phyloP scores from a whole-genome alignment of 2,888 invertebrate species.

The Melinaea marsaeus region DNA sequence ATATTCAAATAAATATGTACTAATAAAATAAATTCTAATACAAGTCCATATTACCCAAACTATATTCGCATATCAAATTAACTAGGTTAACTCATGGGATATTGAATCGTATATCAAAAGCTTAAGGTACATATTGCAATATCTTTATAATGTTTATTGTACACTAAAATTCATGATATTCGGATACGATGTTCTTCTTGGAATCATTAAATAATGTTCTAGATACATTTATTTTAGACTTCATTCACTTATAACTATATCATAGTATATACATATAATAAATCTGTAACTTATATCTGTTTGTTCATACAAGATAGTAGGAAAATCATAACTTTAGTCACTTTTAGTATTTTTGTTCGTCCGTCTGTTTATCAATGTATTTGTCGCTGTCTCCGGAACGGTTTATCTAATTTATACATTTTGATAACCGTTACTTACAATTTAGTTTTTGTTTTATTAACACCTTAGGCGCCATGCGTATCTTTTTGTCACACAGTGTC shows the following conservation, averaged over 20 bases:
- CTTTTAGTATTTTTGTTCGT: too few relatives aligned
- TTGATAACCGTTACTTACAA: too few relatives aligned
- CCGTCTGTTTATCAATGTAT: too few relatives aligned
- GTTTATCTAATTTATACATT: too few relatives aligned
- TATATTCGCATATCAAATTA: not conserved
- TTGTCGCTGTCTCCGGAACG: too few relatives aligned
- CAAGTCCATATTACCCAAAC: not conserved
- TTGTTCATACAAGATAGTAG: not conserved
- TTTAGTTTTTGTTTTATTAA: too few relatives aligned
- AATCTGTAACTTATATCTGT: not conserved
- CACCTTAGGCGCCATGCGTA: too few relatives aligned
- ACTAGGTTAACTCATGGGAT: not conserved
- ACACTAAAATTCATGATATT: slow-evolving; percentile 34
- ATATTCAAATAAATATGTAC: not conserved
- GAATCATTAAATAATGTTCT: slow-evolving; percentile 35
- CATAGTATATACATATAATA: not conserved
- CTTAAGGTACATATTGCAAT: slow-evolving; percentile 5
- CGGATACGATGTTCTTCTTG: slow-evolving; percentile 36
- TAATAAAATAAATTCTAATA: not conserved
- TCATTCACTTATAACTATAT: not conserved
- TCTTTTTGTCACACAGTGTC: too few relatives aligned
- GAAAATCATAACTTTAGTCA: too few relatives aligned
- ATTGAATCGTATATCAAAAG: not conserved
- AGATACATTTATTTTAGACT: slow-evolving; percentile 19
- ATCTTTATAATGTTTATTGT: slow-evolving; percentile 19